These are phyloP conservation scores for Thunnus albacares DNA, from an alignment of 2,797 vertebrate genomes.

Conservation along the genomic window DNA sequence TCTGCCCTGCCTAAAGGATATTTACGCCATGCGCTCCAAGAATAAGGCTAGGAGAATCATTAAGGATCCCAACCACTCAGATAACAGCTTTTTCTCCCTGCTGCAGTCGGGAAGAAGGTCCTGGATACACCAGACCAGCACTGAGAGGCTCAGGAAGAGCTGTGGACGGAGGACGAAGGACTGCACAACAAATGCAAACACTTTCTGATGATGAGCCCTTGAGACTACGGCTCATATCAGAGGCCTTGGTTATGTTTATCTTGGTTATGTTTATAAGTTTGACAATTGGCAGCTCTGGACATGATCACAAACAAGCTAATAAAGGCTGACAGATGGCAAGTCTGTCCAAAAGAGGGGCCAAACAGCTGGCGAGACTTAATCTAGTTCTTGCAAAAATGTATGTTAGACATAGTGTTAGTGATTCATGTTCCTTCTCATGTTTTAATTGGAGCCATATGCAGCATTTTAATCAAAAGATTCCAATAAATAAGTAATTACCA, in stretches of 20 bases:
- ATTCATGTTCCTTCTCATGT: neutral
- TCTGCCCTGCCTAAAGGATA: no score
- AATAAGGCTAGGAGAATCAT: no score
- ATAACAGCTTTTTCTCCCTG: no score
- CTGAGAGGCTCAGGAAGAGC: no score
- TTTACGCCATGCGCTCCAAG: no score
- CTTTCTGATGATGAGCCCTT: neutral
- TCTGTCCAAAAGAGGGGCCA: constrained; percentile 14
- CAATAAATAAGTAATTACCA: constrained; percentile 5
- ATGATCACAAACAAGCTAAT: constrained; percentile 35
- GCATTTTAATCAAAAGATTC: constrained; percentile 3
- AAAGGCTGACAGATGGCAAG: constrained; percentile 39
- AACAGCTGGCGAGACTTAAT: constrained; percentile 21
- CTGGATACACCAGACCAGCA: no score
- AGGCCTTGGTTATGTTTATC: constrained; percentile 22
- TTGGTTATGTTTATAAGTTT: constrained; percentile 26
- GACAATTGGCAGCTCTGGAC: constrained; percentile 42
- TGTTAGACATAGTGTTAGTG: neutral
- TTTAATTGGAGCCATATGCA: constrained; percentile 23
- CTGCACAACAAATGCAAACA: constrained; percentile 11
- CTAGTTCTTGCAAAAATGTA: constrained; percentile 6
- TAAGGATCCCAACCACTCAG: no score
- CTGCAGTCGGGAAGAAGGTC: no score
- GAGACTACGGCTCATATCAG: constrained; percentile 7
- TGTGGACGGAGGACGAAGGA: neutral